Conservation (phyloP, 2,888 invertebrate species). For the Lordiphosa fenestrarum region DNA sequence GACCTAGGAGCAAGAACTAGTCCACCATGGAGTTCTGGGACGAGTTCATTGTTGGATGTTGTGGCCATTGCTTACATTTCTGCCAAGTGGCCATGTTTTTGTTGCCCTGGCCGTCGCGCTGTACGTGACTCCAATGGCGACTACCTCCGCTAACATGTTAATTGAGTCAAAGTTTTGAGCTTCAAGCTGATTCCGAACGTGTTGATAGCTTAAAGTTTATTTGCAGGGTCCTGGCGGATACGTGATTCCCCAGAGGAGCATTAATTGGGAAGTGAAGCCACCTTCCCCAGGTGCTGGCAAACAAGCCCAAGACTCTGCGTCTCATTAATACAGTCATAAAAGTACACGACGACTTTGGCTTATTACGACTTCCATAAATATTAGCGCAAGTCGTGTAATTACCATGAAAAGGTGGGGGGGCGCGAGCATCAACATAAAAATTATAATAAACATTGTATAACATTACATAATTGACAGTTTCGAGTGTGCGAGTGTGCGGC, state of each 20-base stretch:
- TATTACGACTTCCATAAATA: conserved; percentile 65
- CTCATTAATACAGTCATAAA: conserved; percentile 71
- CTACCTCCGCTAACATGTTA: conserved; percentile 49
- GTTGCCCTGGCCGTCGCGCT: conserved; percentile 11
- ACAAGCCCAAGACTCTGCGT: conserved; percentile 9
- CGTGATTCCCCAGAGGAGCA: conserved; percentile 45
- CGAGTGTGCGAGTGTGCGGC: conserved; percentile 40
- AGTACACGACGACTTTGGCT: conserved; percentile 55
- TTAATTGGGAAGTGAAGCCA: conserved; percentile 52
- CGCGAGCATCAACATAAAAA: conserved; percentile 50
- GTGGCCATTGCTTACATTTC: conserved; percentile 47
- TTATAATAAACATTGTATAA: conserved; percentile 72
- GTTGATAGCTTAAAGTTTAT: conserved; percentile 61
- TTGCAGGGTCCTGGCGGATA: conserved; percentile 20
- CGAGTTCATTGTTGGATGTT: conserved; percentile 47
- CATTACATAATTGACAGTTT: conserved; percentile 70
- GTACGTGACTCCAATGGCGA: conserved; percentile 44
- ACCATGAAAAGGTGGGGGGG: conserved; percentile 25
- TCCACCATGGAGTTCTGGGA: conserved; percentile 3
- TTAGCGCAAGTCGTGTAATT: conserved; percentile 65
- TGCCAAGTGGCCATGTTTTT: conserved; percentile 14
- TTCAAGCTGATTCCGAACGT: conserved; percentile 55
- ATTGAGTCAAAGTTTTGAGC: conserved; percentile 64
- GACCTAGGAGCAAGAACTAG: conserved; percentile 18
- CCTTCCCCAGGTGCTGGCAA: conserved; percentile 13